Conservation (phyloP, 2,797 vertebrate genomes). For the Esox lucius region DNA sequence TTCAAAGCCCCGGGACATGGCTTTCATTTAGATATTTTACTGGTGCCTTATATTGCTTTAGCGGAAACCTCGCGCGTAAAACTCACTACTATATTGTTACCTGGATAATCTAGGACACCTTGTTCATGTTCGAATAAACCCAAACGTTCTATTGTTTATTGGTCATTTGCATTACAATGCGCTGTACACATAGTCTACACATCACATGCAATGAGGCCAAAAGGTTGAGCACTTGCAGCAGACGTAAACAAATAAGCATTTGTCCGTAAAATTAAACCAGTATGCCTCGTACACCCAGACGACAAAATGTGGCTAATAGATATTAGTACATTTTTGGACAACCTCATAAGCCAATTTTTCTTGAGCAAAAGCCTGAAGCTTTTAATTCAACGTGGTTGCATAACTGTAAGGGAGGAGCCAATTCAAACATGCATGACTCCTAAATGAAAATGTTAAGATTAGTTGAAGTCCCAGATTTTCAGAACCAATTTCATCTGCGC, state of each 20-base stretch:
- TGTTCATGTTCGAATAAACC: constrained; percentile 9
- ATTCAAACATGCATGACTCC: background rate
- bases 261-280: constrained; percentile 24
- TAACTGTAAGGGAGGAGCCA: background rate
- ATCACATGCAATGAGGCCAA: constrained; percentile 41
- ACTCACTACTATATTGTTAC: constrained; percentile 30
- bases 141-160: constrained; percentile 38
- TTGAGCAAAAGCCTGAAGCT: background rate
- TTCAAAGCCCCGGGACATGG: constrained; percentile 59
- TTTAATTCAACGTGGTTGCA: background rate
- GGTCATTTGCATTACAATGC: constrained; percentile 57
- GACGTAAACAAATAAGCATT: constrained; percentile 44
- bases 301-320: background rate
- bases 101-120: constrained; percentile 41
- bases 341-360: background rate
- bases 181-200: constrained; percentile 20
- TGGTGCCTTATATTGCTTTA: constrained; percentile 37
- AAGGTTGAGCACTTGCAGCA: constrained; percentile 28
- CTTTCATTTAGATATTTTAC: constrained; percentile 49
- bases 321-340: background rate
- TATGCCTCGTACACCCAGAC: background rate
- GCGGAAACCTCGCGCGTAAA: constrained; percentile 47
- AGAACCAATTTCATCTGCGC: background rate
- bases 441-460: background rate
- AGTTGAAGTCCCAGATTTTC: background rate